phyloP scores from a whole-genome alignment of 2,797 vertebrate species.

The Rhodeus uyekii region DNA sequence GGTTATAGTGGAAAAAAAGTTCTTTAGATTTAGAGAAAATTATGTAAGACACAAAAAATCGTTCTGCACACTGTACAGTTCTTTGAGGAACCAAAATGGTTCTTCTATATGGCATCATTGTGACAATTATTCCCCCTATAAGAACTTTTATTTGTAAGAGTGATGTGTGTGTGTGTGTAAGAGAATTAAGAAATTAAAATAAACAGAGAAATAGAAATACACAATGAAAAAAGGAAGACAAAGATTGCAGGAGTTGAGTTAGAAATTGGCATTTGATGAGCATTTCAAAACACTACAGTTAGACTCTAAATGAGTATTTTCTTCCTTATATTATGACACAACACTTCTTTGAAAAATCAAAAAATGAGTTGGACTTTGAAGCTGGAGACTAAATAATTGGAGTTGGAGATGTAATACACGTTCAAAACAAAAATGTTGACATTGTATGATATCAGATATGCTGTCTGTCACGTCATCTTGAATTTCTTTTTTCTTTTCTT shows the following conservation, averaged over 20 bases:
- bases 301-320: background rate
- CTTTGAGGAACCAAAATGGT: background rate
- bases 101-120: background rate
- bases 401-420: conserved; percentile 26
- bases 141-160: background rate
- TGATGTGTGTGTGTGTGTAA: too few species aligned
- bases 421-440: conserved; percentile 17
- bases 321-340: background rate
- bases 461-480: background rate
- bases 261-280: background rate
- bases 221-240: background rate
- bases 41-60: background rate
- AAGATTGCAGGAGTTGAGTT: background rate
- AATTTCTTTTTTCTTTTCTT: background rate
- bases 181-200: background rate
- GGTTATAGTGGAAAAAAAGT: background rate
- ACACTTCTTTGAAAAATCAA: background rate
- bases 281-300: background rate
- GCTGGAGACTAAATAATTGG: background rate
- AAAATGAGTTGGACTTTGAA: conserved; percentile 41
- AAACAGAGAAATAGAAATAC: background rate
- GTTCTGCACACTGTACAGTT: background rate
- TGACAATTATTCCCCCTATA: background rate
- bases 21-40: background rate
- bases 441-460: background rate